These are phyloP conservation scores for Oasisia sp. DNA, from an alignment of 2,888 invertebrate genomes.

Conservation along the genomic window DNA sequence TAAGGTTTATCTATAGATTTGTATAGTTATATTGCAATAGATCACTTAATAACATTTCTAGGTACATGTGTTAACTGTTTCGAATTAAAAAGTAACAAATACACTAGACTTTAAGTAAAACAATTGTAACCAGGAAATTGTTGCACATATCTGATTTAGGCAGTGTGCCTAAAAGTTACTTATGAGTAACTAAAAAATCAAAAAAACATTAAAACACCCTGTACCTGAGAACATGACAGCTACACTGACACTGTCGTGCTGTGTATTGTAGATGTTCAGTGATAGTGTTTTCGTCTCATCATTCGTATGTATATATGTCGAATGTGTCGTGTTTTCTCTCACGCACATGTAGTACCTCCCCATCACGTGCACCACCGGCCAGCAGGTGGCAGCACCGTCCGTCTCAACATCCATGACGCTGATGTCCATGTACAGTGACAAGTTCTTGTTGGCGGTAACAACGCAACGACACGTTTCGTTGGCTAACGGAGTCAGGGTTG, in stretches of 20 bases:
- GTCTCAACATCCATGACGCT: background rate
- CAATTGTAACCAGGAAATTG: too few species aligned
- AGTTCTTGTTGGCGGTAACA: background rate
- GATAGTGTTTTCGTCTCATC: background rate
- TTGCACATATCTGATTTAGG: too few species aligned
- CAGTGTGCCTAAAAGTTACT: too few species aligned
- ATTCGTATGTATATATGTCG: background rate
- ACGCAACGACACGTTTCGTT: background rate
- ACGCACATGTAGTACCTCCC: background rate
- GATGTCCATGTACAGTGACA: slow-evolving; percentile 6
- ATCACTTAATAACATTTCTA: too few species aligned
- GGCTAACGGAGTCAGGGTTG: background rate
- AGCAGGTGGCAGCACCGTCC: background rate
- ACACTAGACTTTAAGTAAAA: too few species aligned
- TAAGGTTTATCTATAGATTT: too few species aligned
- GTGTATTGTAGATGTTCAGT: background rate
- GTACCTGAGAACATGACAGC: background rate
- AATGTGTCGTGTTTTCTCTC: background rate
- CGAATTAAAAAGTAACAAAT: too few species aligned
- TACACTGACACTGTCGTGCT: background rate
- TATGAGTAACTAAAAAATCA: too few species aligned
- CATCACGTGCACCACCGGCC: background rate
- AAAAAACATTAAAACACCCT: background rate
- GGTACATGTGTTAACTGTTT: too few species aligned
- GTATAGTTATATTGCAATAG: too few species aligned